Conservation (phyloP, 2,113 vertebrate species). For the Climacteris rufus region DNA sequence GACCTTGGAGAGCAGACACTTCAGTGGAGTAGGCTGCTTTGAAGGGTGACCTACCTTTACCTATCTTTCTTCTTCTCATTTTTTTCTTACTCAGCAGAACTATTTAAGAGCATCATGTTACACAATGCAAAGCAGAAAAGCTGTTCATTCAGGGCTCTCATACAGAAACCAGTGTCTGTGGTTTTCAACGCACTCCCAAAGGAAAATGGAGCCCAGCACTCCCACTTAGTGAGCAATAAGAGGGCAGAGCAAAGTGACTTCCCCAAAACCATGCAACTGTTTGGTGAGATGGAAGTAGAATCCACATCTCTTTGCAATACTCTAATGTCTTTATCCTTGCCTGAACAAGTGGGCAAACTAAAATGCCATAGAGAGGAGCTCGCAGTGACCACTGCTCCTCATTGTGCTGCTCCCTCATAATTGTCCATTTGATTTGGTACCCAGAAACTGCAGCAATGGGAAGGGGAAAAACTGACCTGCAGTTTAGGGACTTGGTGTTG, state of each 20-base stretch:
- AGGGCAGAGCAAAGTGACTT: background rate
- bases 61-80: background rate
- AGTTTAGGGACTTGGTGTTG: accelerated
- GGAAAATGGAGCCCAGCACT: background rate
- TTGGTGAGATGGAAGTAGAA: background rate
- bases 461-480: background rate
- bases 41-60: background rate
- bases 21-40: background rate
- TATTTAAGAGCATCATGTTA: background rate
- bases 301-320: accelerated
- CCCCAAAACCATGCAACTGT: background rate
- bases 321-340: background rate
- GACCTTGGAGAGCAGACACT: background rate
- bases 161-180: background rate
- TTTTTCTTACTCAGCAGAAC: background rate
- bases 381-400: background rate
- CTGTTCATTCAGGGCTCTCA: background rate
- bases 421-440: background rate
- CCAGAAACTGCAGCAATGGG: background rate
- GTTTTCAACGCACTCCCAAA: background rate
- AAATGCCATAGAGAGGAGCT: background rate
- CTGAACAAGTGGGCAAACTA: background rate
- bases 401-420: background rate
- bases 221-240: background rate
- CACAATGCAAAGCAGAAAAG: background rate